Evolutionary conservation across 2,113 vertebrate genomes (phyloP).

Genomic region (Ibidorhyncha struthersii): DNA sequence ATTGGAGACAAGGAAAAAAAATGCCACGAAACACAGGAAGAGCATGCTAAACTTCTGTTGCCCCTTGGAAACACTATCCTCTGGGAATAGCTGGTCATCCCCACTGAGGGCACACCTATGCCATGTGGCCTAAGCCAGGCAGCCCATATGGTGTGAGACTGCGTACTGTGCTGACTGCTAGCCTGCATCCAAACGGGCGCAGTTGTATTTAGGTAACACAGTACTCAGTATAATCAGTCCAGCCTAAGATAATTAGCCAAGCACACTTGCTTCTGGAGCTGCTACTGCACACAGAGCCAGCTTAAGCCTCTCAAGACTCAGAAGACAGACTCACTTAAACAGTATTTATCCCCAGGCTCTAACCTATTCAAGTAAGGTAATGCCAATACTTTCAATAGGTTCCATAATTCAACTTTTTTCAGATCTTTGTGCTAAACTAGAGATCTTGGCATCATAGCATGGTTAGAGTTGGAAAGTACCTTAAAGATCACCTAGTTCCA

Average conservation of each 20-base stretch:
- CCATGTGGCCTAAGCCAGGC: background rate
- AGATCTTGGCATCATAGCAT: background rate
- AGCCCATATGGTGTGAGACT: background rate
- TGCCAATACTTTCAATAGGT: background rate
- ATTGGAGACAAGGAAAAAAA: background rate
- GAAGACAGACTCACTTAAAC: background rate
- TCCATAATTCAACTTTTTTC: background rate
- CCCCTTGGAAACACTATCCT: background rate
- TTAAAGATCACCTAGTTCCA: background rate
- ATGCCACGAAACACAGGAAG: background rate
- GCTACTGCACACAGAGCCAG: background rate
- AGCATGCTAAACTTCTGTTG: background rate
- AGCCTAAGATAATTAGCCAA: background rate
- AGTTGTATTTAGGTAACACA: no score
- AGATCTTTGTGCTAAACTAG: background rate
- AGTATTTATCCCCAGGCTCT: background rate
- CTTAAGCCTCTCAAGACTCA: background rate
- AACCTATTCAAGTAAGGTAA: background rate
- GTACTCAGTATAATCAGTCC: background rate
- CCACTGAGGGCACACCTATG: background rate
- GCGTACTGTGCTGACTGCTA: accelerated
- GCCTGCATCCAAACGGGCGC: background rate
- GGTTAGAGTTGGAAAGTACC: background rate
- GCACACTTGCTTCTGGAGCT: background rate
- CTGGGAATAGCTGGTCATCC: background rate